These are phyloP conservation scores for Cairina moschata DNA, from an alignment of 2,113 vertebrate species.

Conservation along the genomic window DNA sequence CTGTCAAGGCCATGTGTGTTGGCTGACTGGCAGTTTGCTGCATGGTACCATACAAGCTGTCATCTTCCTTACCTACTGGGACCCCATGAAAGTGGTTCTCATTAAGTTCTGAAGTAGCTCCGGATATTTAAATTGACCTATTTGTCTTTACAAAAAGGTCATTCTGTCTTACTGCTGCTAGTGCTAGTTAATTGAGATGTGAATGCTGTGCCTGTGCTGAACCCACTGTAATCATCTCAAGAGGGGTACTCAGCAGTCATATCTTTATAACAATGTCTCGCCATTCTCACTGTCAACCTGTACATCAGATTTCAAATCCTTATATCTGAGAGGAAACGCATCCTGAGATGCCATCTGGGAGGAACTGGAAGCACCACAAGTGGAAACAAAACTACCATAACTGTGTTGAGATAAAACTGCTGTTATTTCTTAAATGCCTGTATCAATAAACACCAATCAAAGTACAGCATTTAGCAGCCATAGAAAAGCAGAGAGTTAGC, in stretches of 20 bases:
- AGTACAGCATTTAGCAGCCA: background rate
- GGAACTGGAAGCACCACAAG: background rate
- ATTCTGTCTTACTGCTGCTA: background rate
- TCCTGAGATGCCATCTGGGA: too few relatives aligned
- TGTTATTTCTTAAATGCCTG: background rate
- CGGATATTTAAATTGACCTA: background rate
- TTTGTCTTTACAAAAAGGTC: background rate
- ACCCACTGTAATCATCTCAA: background rate
- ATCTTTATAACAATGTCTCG: background rate
- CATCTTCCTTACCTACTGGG: background rate
- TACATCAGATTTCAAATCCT: background rate
- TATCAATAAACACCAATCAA: background rate
- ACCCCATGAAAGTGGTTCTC: background rate
- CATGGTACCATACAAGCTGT: background rate
- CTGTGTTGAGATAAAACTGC: background rate
- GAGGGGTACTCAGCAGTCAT: background rate
- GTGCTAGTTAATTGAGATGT: background rate
- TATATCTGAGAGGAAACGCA: background rate
- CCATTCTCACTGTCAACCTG: background rate
- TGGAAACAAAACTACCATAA: background rate
- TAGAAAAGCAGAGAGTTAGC: background rate
- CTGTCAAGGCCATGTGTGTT: background rate
- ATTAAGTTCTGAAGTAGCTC: slow-evolving; percentile 9
- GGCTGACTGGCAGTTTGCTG: background rate
- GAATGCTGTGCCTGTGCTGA: background rate